A percentile compares a stretch with the other conserved stretches of the same genome.
phyloP scores from a whole-genome alignment of 2,888 invertebrate species.

The Seira ritae region DNA sequence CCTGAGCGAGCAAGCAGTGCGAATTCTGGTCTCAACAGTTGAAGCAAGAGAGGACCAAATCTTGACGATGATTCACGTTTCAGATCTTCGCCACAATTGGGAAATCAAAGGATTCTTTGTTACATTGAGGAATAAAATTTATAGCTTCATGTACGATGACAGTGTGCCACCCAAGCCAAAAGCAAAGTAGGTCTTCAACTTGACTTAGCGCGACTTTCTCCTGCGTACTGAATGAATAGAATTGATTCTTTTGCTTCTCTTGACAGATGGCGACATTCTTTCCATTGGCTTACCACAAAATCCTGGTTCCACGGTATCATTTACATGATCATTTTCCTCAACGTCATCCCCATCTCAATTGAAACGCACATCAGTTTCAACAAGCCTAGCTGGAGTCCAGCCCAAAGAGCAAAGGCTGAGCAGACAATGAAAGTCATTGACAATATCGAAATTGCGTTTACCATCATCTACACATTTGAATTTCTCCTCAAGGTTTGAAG shows the following conservation, averaged over 20 bases:
- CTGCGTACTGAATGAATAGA: too few relatives aligned
- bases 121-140: slow-evolving; percentile 77
- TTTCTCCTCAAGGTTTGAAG: slow-evolving; percentile 65
- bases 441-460: slow-evolving; percentile 49
- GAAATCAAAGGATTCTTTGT: slow-evolving; percentile 76
- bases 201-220: too few relatives aligned
- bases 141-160: slow-evolving; percentile 75
- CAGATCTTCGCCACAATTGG: slow-evolving; percentile 77
- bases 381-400: background rate
- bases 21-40: slow-evolving; percentile 79
- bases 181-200: slow-evolving; percentile 50
- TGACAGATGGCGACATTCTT: slow-evolving; percentile 48
- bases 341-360: slow-evolving; percentile 74
- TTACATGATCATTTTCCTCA: slow-evolving; percentile 70
- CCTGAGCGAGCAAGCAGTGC: slow-evolving; percentile 80
- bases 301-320: slow-evolving; percentile 76
- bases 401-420: slow-evolving; percentile 3
- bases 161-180: slow-evolving; percentile 74
- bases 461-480: slow-evolving; percentile 63
- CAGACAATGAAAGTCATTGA: slow-evolving; percentile 50
- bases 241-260: too few relatives aligned
- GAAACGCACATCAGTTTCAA: slow-evolving; percentile 74
- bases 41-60: slow-evolving; percentile 78
- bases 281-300: slow-evolving; percentile 70
- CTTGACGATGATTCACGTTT: slow-evolving; percentile 76